Evolutionary conservation across 2,797 vertebrate genomes (phyloP).

Genomic region (Trachops cirrhosus): DNA sequence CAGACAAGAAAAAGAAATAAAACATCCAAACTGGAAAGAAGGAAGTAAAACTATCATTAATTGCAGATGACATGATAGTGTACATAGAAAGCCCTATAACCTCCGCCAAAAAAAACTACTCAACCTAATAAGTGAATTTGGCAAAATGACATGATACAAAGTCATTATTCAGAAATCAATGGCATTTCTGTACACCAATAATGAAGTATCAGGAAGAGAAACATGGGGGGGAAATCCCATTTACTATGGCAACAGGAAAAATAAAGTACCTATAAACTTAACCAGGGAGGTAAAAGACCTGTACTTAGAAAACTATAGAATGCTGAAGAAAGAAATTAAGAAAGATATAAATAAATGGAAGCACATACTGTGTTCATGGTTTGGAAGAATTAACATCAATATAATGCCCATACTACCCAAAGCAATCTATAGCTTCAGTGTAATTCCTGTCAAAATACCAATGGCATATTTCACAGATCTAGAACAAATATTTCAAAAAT

Average conservation of each 20-base stretch:
- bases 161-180: background rate
- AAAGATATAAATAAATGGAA: background rate
- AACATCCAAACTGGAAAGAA: background rate
- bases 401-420: background rate
- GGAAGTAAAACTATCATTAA: background rate
- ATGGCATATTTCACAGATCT: background rate
- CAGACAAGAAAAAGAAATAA: background rate
- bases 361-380: background rate
- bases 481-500: background rate
- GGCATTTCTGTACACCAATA: background rate
- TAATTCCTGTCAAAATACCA: background rate
- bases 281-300: background rate
- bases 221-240: background rate
- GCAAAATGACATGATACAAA: background rate
- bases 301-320: background rate
- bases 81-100: background rate
- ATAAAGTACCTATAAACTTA: background rate
- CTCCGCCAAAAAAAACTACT: background rate
- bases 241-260: background rate
- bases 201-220: background rate
- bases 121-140: background rate
- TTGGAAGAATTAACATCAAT: background rate
- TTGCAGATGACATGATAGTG: background rate
- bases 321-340: background rate
- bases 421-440: too few relatives aligned